Base-by-base conservation (phyloP, 2,113 vertebrate genomes). In the Podarcis cretensis region DNA sequence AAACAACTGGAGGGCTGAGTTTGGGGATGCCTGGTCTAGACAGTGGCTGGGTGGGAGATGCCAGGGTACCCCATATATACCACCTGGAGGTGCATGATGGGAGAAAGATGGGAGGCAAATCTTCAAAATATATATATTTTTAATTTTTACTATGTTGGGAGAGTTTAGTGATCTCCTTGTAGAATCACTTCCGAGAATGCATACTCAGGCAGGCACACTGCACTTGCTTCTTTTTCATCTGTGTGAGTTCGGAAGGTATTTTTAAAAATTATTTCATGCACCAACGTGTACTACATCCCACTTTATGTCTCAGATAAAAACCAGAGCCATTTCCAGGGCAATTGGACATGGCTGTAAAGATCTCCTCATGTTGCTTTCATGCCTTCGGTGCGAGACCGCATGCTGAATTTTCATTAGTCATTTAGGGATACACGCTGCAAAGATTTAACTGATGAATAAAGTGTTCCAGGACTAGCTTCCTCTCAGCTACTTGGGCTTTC, bases 231-330 rank as follows among this genome's bases (percentile, higher is more conserved):
- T 87, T 30, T 27, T 35, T 83, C 37, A 69, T 85, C 30, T 71
- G 14, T 7, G 16, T 21, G 84, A 77, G 8, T 92, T 92, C 84
- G 81, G 30, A 90, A 54, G 20, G 5, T 84, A 21, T 78, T 86
- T 66, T 86, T 66, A 57, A 25, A 35, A 71, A 89, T 87, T 7
- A 4, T 7, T 40, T 87, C 90, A 91, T 92, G 21, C 25, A 18
- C 48, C 40, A 79, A 1, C 30, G 2, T 77, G 5, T 78, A 79
- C 83, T 74, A 71, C 0, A n/a, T 85, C 66, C 27, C 14, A 88
- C 92, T 93, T 87, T 90, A 87, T 90, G 83, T 68, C 86, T 2
- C 12, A 89, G 81, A 89, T 92, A 88, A 93, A 54, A 95, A 30
- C 3, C 54, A 86, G 65, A 92, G 27, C 75, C 89, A 93, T 92